These are phyloP conservation scores for Neomorphus geoffroyi DNA, from an alignment of 2,797 vertebrate species.

Conservation along the genomic window DNA sequence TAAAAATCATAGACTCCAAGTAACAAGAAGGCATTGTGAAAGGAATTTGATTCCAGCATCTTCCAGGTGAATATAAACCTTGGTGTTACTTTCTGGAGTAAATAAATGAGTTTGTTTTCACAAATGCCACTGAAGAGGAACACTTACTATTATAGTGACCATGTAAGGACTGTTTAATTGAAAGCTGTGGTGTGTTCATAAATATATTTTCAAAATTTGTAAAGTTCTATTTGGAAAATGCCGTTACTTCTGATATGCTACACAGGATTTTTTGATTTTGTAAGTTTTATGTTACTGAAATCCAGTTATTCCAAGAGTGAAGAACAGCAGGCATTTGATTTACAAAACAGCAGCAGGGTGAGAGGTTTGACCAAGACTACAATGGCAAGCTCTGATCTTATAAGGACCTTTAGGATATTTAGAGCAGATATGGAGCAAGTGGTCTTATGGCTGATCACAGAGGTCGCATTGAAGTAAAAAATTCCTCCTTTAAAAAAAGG, in stretches of 20 bases:
- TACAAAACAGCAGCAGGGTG: neutral
- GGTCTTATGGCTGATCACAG: neutral
- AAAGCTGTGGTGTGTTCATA: neutral
- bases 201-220: neutral
- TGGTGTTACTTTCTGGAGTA: neutral
- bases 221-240: neutral
- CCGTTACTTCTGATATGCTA: neutral
- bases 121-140: neutral
- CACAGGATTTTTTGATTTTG: neutral
- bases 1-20: neutral
- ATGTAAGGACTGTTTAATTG: neutral
- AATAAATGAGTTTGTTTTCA: neutral
- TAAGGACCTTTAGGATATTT: neutral
- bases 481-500: neutral
- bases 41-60: neutral
- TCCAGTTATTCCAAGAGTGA: neutral
- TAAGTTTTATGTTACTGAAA: neutral
- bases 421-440: neutral
- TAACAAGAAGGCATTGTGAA: neutral
- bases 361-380: neutral
- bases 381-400: neutral
- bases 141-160: neutral
- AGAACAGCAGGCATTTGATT: neutral
- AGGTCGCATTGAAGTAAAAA: neutral
- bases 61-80: neutral